phyloP scores from a whole-genome alignment of 2,797 vertebrate species.

The Chelmon rostratus region DNA sequence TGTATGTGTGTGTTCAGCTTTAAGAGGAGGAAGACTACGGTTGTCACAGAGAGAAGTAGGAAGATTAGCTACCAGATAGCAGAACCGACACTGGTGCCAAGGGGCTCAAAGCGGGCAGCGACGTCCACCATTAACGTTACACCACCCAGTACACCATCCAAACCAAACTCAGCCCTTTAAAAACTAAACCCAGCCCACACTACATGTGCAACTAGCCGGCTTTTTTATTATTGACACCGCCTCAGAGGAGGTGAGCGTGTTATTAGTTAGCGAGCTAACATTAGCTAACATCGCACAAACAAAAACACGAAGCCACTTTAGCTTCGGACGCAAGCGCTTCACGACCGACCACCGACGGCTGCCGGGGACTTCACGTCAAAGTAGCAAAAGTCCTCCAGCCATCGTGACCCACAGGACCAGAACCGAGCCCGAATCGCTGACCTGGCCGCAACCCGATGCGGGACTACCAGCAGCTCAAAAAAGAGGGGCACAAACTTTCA shows the following conservation, averaged over 20 bases:
- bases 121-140: conserved; percentile 73
- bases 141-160: conserved; percentile 50
- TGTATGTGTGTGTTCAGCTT: conserved; percentile 85
- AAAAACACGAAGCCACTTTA: conserved; percentile 71
- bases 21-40: conserved; percentile 89
- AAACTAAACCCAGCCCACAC: conserved; percentile 78
- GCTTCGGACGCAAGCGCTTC: conserved; percentile 5
- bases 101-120: conserved; percentile 78
- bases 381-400: conserved; percentile 53
- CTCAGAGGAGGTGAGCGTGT: conserved; percentile 70
- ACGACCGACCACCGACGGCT: conserved; percentile 12
- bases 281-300: conserved; percentile 78
- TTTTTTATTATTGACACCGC: conserved; percentile 76
- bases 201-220: conserved; percentile 81
- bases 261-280: conserved; percentile 80
- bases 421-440: conserved; percentile 78
- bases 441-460: conserved; percentile 66
- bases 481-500: conserved; percentile 72
- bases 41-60: conserved; percentile 85
- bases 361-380: conserved; percentile 27
- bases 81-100: conserved; percentile 83
- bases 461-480: conserved; percentile 57
- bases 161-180: conserved; percentile 74
- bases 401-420: conserved; percentile 61
- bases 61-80: conserved; percentile 92